Evolutionary conservation across 2,888 invertebrate genomes (phyloP), one percentile per base, ranked within the genome.

Genomic region (Dasysyrphus tricinctus): DNA sequence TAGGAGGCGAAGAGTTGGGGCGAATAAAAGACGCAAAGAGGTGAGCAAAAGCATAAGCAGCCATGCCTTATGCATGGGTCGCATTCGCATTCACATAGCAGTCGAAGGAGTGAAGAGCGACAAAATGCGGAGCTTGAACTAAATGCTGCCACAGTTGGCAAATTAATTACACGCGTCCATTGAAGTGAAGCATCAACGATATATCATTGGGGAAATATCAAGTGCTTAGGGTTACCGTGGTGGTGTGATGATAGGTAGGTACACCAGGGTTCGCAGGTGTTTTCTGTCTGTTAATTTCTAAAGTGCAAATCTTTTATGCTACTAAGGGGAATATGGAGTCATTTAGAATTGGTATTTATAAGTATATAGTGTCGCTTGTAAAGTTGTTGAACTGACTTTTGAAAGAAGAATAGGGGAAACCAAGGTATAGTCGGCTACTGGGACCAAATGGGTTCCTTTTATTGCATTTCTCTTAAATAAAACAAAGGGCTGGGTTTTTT

Each of bases 111-210:
- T 49, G 61, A 59, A 49, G 70, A 39, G 78, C 19, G 11, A 39
- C 76, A 59, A 61, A 75, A 72, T 59, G 70, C 49, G 72, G 61
- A 67, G 78, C 78, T 86, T 82, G 74, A 72, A 79, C 81, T 86
- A 86, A 86, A 82, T 86, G 86, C 82, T 82, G 86, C 86, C 75
- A 82, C 86, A 86, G 86, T 82, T 86, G 82, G 86, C 86, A 86
- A 86, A 86, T 86, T 86, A 86, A 86, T 86, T 86, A 86, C 82
- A 78, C 82, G 82, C 86, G 82, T 79, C 82, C 86, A 86, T 86
- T 86, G 70, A 79, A 86, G 86, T 82, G 82, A 86, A 86, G 75
- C 86, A 75, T 75, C 78, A 72, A 79, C 82, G 77, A 82, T 82
- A 82, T 70, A 79, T 86, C 47, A 86, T 82, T 79, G 78, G 74